phyloP scores from a whole-genome alignment of 1,140 invertebrate genomes.

The Diachasmimorpha longicaudata region DNA sequence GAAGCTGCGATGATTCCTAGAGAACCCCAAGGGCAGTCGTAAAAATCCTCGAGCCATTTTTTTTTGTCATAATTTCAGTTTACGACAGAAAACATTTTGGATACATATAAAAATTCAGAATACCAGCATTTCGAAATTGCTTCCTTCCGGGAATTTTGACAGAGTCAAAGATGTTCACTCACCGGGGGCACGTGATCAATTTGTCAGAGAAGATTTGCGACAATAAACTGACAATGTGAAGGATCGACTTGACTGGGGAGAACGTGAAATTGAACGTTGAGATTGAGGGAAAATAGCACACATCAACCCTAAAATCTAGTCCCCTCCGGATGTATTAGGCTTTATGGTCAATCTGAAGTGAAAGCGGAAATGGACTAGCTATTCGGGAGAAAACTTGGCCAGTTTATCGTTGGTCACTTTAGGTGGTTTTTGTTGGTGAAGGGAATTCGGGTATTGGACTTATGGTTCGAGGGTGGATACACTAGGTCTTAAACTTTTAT shows the following conservation, averaged over 20 bases:
- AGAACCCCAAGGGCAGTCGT: not conserved
- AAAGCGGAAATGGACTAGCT: constrained; percentile 56
- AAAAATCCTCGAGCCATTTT: constrained; percentile 12
- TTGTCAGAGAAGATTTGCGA: constrained; percentile 48
- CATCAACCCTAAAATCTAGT: constrained; percentile 18
- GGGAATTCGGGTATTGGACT: constrained; percentile 19
- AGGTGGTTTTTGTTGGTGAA: constrained; percentile 3
- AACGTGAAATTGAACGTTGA: constrained; percentile 19
- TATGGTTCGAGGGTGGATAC: constrained; percentile 15
- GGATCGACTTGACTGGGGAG: constrained; percentile 13
- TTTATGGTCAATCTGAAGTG: constrained; percentile 55
- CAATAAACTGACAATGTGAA: constrained; percentile 18
- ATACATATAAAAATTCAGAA: not conserved
- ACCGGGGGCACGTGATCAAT: constrained; percentile 57
- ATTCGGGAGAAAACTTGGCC: constrained; percentile 39
- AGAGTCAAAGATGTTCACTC: not conserved
- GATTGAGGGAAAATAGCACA: constrained; percentile 9
- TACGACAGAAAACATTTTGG: constrained; percentile 5
- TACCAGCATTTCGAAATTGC: not conserved
- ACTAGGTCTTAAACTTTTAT: not conserved
- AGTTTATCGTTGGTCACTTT: constrained; percentile 54
- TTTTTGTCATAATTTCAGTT: constrained; percentile 17
- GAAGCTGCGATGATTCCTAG: constrained; percentile 21
- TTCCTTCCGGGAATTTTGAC: not conserved
- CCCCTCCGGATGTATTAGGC: constrained; percentile 58